Percentiles rank a stretch among this genome's conserved stretches.
phyloP scores from a whole-genome alignment of 2,113 vertebrate species.

The Poeciliopsis turrubarensis region DNA sequence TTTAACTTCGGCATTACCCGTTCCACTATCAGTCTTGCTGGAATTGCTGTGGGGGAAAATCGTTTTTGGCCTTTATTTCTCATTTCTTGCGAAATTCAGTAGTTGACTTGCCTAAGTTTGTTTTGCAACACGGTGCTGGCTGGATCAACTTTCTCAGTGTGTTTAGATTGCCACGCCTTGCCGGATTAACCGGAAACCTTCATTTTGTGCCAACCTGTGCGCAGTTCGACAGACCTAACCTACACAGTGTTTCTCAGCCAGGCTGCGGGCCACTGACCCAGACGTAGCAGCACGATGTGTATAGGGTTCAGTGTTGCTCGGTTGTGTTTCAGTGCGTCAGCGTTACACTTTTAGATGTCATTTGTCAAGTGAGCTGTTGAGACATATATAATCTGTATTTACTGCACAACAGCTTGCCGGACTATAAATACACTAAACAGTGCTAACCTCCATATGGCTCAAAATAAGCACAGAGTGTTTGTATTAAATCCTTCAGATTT shows the following conservation, averaged over 20 bases:
- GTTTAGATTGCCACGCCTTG: constrained; percentile 28
- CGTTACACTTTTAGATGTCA: constrained; percentile 71
- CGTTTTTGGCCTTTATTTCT: constrained; percentile 38
- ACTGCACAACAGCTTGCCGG: constrained; percentile 56
- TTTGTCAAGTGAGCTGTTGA: constrained; percentile 66
- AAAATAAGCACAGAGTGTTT: constrained; percentile 39
- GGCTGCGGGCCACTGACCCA: constrained; percentile 32
- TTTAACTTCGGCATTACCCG: not conserved
- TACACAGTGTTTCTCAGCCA: constrained; percentile 9
- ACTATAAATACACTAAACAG: constrained; percentile 67
- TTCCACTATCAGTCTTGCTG: not conserved
- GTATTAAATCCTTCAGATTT: constrained; percentile 33
- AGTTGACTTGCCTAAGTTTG: constrained; percentile 55
- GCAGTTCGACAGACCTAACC: constrained; percentile 33
- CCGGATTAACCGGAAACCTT: constrained; percentile 43
- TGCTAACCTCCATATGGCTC: constrained; percentile 28
- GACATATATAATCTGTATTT: constrained; percentile 68
- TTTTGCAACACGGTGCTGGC: constrained; percentile 63
- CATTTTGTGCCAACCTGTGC: constrained; percentile 44
- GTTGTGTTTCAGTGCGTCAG: constrained; percentile 68
- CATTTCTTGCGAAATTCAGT: constrained; percentile 66
- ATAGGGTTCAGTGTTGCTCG: constrained; percentile 47
- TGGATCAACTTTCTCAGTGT: constrained; percentile 61
- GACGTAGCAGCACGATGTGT: constrained; percentile 31
- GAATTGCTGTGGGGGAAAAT: constrained; percentile 22